These are phyloP conservation scores for Aspidoscelis tigris DNA, from an alignment of 2,113 vertebrate species.

Conservation along the genomic window DNA sequence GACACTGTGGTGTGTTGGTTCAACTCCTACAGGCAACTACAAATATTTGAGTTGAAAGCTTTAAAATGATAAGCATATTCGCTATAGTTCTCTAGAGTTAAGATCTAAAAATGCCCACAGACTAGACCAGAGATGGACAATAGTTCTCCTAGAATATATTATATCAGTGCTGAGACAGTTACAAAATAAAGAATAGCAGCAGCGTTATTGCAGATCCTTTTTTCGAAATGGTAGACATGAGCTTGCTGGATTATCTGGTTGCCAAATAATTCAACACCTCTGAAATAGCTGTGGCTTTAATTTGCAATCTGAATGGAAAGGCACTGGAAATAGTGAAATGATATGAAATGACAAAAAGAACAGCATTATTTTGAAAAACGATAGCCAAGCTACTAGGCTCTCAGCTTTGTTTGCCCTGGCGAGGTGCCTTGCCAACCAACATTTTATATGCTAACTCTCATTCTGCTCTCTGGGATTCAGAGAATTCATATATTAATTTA, in stretches of 20 bases:
- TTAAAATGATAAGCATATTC: conserved; percentile 70
- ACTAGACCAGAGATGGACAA: conserved; percentile 45
- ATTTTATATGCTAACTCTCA: neutral
- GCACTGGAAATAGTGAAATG: neutral
- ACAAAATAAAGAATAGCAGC: conserved; percentile 5
- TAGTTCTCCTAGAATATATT: neutral
- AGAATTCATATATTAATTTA: neutral
- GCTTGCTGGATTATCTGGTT: too few species aligned
- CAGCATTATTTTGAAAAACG: neutral
- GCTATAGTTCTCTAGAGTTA: conserved; percentile 68
- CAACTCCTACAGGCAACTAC: conserved; percentile 77
- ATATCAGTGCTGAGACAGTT: neutral
- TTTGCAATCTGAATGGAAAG: neutral
- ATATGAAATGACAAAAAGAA: neutral
- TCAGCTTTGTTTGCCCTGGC: conserved; percentile 1
- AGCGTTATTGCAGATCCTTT: neutral
- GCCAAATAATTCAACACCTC: neutral
- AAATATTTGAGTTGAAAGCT: conserved; percentile 73
- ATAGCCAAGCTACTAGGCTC: conserved; percentile 9
- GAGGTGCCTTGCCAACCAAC: neutral
- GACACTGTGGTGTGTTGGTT: conserved; percentile 74
- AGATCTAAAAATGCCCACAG: conserved; percentile 65
- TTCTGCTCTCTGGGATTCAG: neutral
- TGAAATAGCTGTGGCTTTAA: neutral
- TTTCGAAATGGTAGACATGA: conserved; percentile 11